Evolutionary conservation across 2,888 invertebrate species (phyloP), one percentile per base, ranked within the genome.

Genomic region (Dysmachus trigonus): DNA sequence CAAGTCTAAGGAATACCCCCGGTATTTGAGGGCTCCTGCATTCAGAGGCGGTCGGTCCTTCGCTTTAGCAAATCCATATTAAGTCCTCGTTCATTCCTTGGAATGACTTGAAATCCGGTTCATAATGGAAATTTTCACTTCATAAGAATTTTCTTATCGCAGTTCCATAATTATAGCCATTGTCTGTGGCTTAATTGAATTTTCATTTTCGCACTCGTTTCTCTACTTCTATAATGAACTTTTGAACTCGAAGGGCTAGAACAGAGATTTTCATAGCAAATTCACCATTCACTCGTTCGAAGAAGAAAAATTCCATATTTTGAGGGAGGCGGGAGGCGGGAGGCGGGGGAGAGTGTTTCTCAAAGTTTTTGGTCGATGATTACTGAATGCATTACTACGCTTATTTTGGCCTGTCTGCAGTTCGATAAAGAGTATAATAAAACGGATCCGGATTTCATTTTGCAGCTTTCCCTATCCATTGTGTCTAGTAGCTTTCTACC

Each of bases 171-270:
- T 82, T 82, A 82, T 82, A 33, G 81, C 62, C 81, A 82, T 82
- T 82, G 81, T 82, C 81, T 82, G 81, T 82, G 81, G 81, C 81
- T 82, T 82, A 82, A 82, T 82, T 82, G 81, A 82, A 82, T 82
- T 82, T 82, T 82, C 81, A 82, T 82, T 82, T 62, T 82, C 81
- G 62, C 81, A 82, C 62, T 41, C 81, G 62, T 82, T 41, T 35
- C 81, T 41, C 22, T 22, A 77, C 27, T 27, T 10, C 62, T 13
- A 62, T 27, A 62, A 47, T 77, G 77, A 77, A 77, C 81, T 82
- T 82, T 62, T 62, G 31, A 82, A 82, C 81, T 53, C 22, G 62
- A 22, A 33, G 62, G 8, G n/a, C 33, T 62, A 13, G 62, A 18
- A 2, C 35, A 33, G 41, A 18, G 8, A 15, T 30, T n/a, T 22